These are phyloP conservation scores for Eutolmus rufibarbis DNA, from an alignment of 2,888 invertebrate species.

Conservation along the genomic window DNA sequence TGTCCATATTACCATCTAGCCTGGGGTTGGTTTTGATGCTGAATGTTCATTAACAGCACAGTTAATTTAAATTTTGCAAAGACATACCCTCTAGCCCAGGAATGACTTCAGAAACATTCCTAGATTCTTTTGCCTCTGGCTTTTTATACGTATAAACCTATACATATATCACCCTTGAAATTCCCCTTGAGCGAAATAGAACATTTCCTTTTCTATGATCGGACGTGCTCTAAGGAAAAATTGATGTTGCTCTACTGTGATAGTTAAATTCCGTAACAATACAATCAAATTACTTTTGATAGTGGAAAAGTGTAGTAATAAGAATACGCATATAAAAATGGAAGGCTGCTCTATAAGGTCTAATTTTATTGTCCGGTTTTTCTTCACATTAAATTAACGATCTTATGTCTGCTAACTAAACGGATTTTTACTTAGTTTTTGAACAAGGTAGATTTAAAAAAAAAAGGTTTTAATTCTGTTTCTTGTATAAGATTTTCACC, in stretches of 20 bases:
- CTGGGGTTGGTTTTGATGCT: background rate
- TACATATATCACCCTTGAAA: background rate
- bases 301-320: background rate
- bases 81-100: background rate
- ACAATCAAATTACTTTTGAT: background rate
- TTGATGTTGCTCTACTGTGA: background rate
- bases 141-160: background rate
- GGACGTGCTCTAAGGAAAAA: background rate
- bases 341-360: background rate
- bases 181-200: background rate
- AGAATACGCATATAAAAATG: background rate
- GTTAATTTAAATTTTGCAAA: background rate
- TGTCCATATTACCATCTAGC: background rate
- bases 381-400: background rate
- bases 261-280: background rate
- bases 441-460: background rate
- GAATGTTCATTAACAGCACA: background rate
- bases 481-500: too few relatives aligned
- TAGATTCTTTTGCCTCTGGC: background rate
- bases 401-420: background rate
- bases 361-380: background rate
- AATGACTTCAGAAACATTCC: background rate
- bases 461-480: too few relatives aligned
- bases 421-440: background rate
- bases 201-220: background rate